A percentile compares a stretch with the other conserved stretches of the same genome.
These are phyloP conservation scores for Uloborus plumipes DNA, from an alignment of 2,888 invertebrate species.

Conservation along the genomic window DNA sequence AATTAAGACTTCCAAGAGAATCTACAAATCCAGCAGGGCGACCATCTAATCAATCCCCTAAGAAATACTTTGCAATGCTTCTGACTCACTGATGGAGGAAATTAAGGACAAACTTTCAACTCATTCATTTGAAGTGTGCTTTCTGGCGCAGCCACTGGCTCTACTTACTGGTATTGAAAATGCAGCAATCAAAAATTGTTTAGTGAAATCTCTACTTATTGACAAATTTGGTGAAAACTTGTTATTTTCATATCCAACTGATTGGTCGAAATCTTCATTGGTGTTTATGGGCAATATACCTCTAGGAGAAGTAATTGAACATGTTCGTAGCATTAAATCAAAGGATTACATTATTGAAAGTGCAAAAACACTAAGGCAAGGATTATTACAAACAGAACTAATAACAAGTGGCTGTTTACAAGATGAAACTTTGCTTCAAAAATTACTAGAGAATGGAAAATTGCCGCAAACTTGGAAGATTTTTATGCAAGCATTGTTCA, in stretches of 20 bases:
- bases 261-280: neutral
- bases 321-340: no score
- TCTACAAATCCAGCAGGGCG: conserved; percentile 2
- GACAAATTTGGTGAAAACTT: neutral
- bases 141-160: neutral
- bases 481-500: no score
- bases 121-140: neutral
- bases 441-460: no score
- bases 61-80: neutral
- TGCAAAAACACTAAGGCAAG: no score
- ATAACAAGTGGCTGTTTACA: no score
- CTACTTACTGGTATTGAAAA: neutral
- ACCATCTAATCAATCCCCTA: neutral
- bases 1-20: neutral
- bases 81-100: neutral
- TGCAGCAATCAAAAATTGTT: neutral
- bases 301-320: no score
- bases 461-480: no score
- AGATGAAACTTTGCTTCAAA: no score
- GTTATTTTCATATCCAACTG: neutral
- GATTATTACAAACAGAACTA: no score
- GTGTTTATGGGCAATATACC: no score
- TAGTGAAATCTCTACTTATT: conserved; percentile 2
- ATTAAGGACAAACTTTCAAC: neutral
- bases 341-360: no score